These are phyloP conservation scores for Spatula versicolor DNA, from an alignment of 2,797 vertebrate species.

Conservation along the genomic window DNA sequence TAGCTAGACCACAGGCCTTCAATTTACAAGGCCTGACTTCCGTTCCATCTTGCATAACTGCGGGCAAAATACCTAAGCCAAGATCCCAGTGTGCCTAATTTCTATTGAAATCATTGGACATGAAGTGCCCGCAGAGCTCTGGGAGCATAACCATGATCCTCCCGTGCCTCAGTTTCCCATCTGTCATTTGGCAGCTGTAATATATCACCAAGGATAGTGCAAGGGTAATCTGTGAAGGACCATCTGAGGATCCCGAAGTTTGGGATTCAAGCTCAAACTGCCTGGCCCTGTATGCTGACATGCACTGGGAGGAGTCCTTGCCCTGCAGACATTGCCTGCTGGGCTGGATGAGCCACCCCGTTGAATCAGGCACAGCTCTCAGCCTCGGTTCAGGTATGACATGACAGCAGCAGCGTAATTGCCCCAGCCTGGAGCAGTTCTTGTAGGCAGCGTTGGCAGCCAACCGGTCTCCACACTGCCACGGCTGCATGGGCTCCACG, in stretches of 20 bases:
- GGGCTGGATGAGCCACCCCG: not conserved
- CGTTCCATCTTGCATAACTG: not conserved
- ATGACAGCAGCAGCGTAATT: not conserved
- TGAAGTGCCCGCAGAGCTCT: not conserved
- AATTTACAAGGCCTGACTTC: not conserved
- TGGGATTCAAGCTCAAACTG: not conserved
- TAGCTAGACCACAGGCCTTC: not conserved
- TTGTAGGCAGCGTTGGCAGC: not conserved
- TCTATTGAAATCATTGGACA: not conserved
- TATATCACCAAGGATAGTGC: not conserved
- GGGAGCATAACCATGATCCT: not conserved
- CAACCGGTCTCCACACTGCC: not conserved
- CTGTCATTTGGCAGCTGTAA: not conserved
- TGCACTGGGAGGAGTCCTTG: not conserved
- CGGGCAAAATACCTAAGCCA: not conserved
- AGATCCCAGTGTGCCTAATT: not conserved
- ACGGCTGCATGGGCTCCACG: rapidly evolving
- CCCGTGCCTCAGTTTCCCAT: not conserved
- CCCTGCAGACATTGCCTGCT: rapidly evolving
- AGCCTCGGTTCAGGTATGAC: rapidly evolving
- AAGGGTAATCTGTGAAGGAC: not conserved
- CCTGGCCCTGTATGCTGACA: not conserved
- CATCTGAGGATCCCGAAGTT: not conserved
- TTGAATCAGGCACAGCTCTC: not conserved
- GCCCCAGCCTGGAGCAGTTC: not conserved